Percentiles rank a stretch among this genome's conserved stretches.
Conservation (phyloP, 2,113 vertebrate species). For the Erythrocercus mccallii region DNA sequence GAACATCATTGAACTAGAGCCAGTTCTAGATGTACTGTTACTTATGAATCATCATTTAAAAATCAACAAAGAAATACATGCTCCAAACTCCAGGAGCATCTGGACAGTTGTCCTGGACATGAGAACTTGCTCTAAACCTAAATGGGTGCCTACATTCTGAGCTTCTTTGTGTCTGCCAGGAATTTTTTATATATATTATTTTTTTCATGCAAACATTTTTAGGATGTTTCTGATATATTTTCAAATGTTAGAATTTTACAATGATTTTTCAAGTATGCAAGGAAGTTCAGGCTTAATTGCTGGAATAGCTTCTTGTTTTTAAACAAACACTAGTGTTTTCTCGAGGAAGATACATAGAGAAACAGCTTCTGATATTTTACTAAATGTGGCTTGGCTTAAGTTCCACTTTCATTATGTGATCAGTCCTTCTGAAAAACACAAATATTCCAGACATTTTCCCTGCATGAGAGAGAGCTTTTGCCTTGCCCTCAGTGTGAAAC, state of each 20-base stretch:
- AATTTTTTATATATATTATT: not conserved
- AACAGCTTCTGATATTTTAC: not conserved
- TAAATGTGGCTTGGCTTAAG: conserved; percentile 3
- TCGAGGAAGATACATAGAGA: not conserved
- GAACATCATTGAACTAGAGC: not conserved
- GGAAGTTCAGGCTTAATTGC: not conserved
- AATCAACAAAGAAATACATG: not conserved
- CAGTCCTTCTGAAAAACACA: not conserved
- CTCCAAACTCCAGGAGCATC: not conserved
- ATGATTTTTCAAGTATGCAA: not conserved
- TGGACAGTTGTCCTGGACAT: not conserved
- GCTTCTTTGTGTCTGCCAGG: not conserved
- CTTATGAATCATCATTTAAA: not conserved
- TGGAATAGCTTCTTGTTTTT: not conserved
- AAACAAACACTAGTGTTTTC: not conserved
- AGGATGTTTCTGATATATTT: not conserved
- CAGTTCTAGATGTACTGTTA: not conserved
- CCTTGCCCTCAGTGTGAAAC: not conserved
- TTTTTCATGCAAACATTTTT: not conserved
- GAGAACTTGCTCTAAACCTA: not conserved
- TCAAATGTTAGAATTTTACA: not conserved
- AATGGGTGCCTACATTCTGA: not conserved
- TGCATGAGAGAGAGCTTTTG: not conserved
- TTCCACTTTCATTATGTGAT: not conserved
- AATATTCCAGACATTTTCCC: not conserved